These are phyloP conservation scores for Ceryle rudis DNA, from an alignment of 2,797 vertebrate genomes.

Conservation along the genomic window DNA sequence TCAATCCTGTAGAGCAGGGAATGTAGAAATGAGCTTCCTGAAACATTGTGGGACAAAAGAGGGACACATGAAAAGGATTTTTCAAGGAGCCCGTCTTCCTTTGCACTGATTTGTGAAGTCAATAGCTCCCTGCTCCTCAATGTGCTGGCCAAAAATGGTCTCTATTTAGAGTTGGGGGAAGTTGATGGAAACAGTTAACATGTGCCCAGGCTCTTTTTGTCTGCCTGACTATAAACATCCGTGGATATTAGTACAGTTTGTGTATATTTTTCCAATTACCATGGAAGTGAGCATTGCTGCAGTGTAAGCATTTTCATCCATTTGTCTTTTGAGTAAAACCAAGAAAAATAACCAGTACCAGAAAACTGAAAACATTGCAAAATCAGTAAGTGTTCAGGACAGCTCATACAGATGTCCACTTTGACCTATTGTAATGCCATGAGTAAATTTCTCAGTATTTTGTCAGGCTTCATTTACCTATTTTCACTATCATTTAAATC, in stretches of 20 bases:
- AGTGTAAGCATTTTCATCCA: constrained; percentile 50
- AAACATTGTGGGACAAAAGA: not conserved
- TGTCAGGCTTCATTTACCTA: not conserved
- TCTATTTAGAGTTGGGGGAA: not conserved
- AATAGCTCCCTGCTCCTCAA: not conserved
- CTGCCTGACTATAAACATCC: constrained; percentile 58
- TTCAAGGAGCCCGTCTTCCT: not conserved
- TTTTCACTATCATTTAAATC: constrained; percentile 5
- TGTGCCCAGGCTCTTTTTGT: constrained; percentile 42
- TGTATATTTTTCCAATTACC: constrained; percentile 63
- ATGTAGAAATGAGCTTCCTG: not conserved
- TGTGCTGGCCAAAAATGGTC: not conserved
- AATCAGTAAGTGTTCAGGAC: constrained; percentile 7
- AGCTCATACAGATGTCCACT: constrained; percentile 32
- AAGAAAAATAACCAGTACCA: constrained; percentile 58
- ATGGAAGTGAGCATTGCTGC: constrained; percentile 49
- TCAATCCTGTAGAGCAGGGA: not conserved
- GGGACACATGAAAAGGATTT: not conserved
- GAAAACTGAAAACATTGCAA: constrained; percentile 34
- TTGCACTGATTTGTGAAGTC: not conserved
- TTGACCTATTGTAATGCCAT: constrained; percentile 1
- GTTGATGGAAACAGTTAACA: constrained; percentile 35
- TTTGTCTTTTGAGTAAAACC: constrained; percentile 55
- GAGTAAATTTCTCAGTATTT: constrained; percentile 4
- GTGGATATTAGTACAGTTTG: constrained; percentile 34